Percentiles rank a stretch among this genome's conserved stretches.
phyloP scores from a whole-genome alignment of 2,113 vertebrate species.

The Alosa alosa region DNA sequence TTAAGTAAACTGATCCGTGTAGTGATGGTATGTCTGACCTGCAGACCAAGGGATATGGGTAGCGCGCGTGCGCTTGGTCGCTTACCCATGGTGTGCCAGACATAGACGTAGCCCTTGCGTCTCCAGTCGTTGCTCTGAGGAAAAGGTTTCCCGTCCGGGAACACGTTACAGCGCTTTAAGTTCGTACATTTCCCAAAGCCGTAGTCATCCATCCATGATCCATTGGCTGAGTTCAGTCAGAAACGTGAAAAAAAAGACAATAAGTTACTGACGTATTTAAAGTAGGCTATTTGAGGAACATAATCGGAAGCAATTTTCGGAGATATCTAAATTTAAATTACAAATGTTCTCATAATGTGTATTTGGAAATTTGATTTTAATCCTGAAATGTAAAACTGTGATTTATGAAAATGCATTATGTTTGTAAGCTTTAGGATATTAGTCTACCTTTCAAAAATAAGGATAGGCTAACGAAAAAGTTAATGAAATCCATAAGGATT shows the following conservation, averaged over 20 bases:
- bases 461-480: not conserved
- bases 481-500: not conserved
- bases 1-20: too few relatives aligned
- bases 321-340: too few relatives aligned
- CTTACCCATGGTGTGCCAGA: constrained; percentile 88
- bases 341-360: not conserved
- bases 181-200: constrained; percentile 69
- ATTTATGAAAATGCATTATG: not conserved
- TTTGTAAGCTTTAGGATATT: too few relatives aligned
- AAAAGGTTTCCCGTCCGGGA: constrained; percentile 87
- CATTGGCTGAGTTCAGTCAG: constrained; percentile 56
- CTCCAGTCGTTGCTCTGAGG: constrained; percentile 77
- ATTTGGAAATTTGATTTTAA: not conserved
- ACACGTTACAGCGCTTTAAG: constrained; percentile 67
- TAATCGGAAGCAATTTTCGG: too few relatives aligned
- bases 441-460: too few relatives aligned
- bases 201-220: constrained; percentile 77
- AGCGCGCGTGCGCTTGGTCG: not conserved
- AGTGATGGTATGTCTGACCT: too few relatives aligned
- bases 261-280: not conserved
- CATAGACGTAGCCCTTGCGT: constrained; percentile 81
- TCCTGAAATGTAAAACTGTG: not conserved
- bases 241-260: not conserved
- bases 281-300: too few relatives aligned
- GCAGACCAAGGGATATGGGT: not conserved